Percentiles rank a stretch among this genome's conserved stretches.
Conservation (phyloP, 37 sponge, comb jelly and placozoan species). For the Halichondria panicea region DNA sequence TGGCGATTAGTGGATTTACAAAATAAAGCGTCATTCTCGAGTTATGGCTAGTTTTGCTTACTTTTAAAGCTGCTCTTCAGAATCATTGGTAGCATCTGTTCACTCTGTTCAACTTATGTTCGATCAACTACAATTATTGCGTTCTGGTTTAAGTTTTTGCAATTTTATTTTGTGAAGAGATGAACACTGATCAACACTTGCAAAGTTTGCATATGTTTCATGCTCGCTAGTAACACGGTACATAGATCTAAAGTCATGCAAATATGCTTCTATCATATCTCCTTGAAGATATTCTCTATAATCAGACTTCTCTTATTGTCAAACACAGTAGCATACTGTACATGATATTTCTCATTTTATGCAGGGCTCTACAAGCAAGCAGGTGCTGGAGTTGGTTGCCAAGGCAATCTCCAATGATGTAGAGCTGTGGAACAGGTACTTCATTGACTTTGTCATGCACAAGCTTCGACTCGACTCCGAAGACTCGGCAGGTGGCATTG, state of each 20-base stretch:
- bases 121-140: no score
- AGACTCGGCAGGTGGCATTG: conserved; percentile 10
- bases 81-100: no score
- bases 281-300: not conserved
- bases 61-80: no score
- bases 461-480: conserved; percentile 36
- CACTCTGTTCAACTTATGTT: no score
- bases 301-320: not conserved
- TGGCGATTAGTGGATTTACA: no score
- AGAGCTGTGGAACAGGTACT: conserved; percentile 60
- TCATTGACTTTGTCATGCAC: conserved; percentile 57
- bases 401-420: conserved; percentile 24
- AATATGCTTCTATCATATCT: not conserved
- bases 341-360: not conserved
- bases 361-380: not conserved
- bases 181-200: no score
- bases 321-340: no score
- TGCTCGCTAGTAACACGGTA: not conserved
- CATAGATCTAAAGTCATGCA: not conserved
- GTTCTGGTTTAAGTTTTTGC: no score
- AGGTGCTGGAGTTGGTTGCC: conserved; percentile 8
- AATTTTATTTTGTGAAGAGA: no score
- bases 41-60: no score
- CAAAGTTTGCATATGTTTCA: not conserved
- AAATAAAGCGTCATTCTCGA: no score